These are phyloP conservation scores for Tachysurus vachellii DNA, from an alignment of 2,113 vertebrate species.

Conservation along the genomic window DNA sequence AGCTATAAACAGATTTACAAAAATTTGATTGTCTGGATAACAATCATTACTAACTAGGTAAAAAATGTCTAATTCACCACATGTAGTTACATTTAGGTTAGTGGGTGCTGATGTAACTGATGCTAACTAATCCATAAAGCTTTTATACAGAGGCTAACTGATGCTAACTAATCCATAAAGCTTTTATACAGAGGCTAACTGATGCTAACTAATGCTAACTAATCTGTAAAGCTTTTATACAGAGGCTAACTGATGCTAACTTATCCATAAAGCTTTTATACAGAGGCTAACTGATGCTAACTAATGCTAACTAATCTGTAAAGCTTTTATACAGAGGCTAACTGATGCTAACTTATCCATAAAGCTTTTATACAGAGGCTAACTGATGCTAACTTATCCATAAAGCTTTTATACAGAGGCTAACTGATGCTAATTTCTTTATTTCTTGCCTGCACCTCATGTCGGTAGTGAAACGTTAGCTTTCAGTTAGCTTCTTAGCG, in stretches of 20 bases:
- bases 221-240: too few species aligned
- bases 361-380: too few species aligned
- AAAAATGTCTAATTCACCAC: neutral
- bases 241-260: too few species aligned
- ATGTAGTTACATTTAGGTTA: neutral
- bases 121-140: neutral
- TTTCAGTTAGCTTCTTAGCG: neutral
- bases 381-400: too few species aligned
- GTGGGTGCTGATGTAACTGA: neutral
- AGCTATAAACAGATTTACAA: neutral
- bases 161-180: neutral
- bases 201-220: neutral
- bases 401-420: too few species aligned
- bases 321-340: neutral
- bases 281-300: too few species aligned
- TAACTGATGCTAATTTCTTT: neutral
- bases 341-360: too few species aligned
- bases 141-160: neutral
- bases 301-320: neutral
- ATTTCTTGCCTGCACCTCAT: neutral
- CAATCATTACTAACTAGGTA: neutral
- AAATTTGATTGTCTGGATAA: neutral
- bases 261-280: too few species aligned
- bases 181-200: neutral
- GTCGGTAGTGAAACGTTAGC: neutral